A percentile compares a stretch with the other conserved stretches of the same genome.
Conservation (phyloP, 2,113 vertebrate species). For the Pica pica region DNA sequence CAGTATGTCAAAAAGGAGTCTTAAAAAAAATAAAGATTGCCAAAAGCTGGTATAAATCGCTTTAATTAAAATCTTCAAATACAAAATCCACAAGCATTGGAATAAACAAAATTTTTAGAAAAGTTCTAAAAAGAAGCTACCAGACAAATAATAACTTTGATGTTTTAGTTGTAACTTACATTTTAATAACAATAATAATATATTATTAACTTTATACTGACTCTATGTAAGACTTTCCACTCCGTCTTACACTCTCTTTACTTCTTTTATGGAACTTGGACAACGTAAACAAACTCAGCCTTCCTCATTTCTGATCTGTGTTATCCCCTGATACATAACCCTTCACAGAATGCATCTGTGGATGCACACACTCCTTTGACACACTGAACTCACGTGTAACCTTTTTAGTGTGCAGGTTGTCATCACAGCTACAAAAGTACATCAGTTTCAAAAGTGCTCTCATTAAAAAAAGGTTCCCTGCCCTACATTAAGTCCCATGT, state of each 20-base stretch:
- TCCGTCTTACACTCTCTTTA: not conserved
- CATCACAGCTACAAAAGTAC: not conserved
- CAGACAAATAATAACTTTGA: not conserved
- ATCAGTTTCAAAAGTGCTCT: not conserved
- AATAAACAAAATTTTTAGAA: not conserved
- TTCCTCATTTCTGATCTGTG: not conserved
- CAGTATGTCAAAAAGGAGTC: not conserved
- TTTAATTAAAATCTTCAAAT: constrained; percentile 65
- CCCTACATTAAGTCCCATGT: accelerated
- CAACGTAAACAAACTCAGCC: not conserved
- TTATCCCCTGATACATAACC: not conserved
- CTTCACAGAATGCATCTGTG: not conserved
- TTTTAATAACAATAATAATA: not conserved
- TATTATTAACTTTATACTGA: not conserved
- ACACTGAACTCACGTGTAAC: not conserved
- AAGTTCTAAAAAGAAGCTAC: not conserved
- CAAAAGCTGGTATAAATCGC: constrained; percentile 8
- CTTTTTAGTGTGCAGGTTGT: not conserved
- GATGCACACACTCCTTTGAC: not conserved
- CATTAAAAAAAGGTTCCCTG: not conserved
- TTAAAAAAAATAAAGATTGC: not conserved
- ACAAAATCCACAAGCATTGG: constrained; percentile 4
- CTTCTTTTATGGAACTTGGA: not conserved
- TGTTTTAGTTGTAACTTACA: not conserved
- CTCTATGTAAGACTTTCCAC: not conserved